Evolutionary conservation across 2,113 vertebrate species (phyloP), one percentile per base, ranked within the genome.

Genomic region (Dinomys branickii): DNA sequence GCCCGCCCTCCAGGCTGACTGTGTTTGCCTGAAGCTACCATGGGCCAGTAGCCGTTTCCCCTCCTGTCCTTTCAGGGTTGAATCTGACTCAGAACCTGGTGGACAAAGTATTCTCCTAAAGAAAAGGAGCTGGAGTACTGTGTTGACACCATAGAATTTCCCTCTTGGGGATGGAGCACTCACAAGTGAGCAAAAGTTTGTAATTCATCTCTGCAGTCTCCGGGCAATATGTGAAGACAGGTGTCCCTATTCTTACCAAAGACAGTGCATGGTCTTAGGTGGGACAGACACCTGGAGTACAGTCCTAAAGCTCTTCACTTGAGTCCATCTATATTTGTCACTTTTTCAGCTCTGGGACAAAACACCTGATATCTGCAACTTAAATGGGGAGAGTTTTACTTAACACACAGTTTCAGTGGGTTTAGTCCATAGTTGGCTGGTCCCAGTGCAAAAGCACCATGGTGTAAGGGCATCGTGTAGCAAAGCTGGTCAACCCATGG

Each of bases 91-190:
- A 26, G 35, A 20, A 65, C 9, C 9, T 10, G 24, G 14, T 26
- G 38, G 19, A 0, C 2, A 4, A 44, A 12, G 2, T 44, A 12
- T 38, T 28, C 13, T 44, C 63, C 11, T 3, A 38, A 85, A 3
- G 35, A 56, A 38, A 61, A 10, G 10, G 5, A 14, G 16, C 38
- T 54, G 17, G 67, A 26, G 7, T 52, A 12, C 30, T 33, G 41
- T 14, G 0, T 14, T 2, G 17, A 24, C 12, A 33, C 2, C 2
- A 0, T 0, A 1, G 0, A 1, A 41, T 17, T 24, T 28, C 10
- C 20, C 35, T 1, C 28, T 20, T 28, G 7, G 8, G 16, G 47
- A 17, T 69, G 28, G 44, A 50, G 71, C 11, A 9, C 24, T 35
- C 52, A 33, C 8, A 61, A 24, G 2, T 9, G 11, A 75, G 41